Evolutionary conservation across 2,797 vertebrate species (phyloP).

Genomic region (Micromesistius poutassou): DNA sequence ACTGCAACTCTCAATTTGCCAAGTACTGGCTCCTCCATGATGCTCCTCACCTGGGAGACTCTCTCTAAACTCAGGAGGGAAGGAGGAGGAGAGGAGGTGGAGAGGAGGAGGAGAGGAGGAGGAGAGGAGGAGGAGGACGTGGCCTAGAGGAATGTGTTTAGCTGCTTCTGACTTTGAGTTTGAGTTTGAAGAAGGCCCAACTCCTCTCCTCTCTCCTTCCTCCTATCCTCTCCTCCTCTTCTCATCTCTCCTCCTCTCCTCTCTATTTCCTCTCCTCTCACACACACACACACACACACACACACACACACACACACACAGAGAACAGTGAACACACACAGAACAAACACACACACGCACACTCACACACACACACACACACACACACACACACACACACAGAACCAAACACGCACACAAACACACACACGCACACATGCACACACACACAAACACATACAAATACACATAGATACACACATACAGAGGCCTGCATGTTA

Average conservation of each 20-base stretch:
- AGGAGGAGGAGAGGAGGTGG: constrained; percentile 57
- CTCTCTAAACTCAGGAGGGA: constrained; percentile 24
- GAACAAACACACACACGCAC: constrained; percentile 21
- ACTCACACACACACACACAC: neutral
- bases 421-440: no score
- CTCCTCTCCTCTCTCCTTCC: no score
- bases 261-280: no score
- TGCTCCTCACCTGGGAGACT: constrained; percentile 22
- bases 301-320: no score
- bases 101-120: constrained; percentile 57
- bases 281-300: no score
- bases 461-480: neutral
- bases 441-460: no score
- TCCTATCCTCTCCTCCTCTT: no score
- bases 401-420: no score
- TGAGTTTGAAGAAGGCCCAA: constrained; percentile 1
- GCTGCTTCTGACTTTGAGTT: constrained; percentile 67
- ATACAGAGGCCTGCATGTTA: constrained; percentile 16
- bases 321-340: no score
- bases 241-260: no score
- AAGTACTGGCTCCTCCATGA: constrained; percentile 19
- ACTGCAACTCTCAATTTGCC: no score
- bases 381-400: neutral
- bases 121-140: constrained; percentile 56
- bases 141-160: constrained; percentile 71